Evolutionary conservation across 2,113 vertebrate species (phyloP).

Genomic region (Malurus elegans): DNA sequence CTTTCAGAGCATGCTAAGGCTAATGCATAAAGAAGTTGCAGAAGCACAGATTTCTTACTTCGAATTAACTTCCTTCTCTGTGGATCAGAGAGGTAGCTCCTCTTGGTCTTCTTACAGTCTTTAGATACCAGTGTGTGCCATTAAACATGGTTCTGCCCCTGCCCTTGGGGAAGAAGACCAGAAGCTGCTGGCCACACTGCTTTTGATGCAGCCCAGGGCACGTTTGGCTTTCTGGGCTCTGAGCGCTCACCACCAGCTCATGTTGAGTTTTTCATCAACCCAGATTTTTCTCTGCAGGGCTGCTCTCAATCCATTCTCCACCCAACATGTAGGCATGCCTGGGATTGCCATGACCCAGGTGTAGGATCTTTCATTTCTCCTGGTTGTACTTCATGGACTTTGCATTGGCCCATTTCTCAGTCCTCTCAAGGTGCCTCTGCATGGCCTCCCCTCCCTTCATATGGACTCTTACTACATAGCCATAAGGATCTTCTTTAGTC

Average conservation of each 20-base stretch:
- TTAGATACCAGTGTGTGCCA: background rate
- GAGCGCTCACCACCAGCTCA: accelerated
- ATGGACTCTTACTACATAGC: background rate
- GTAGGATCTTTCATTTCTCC: background rate
- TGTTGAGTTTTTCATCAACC: background rate
- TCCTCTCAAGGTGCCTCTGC: background rate
- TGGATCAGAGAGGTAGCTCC: background rate
- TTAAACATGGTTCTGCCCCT: background rate
- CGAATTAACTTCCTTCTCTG: background rate
- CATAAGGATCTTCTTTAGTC: background rate
- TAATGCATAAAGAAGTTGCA: background rate
- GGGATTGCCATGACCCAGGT: background rate
- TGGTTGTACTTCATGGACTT: background rate
- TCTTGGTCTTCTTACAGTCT: background rate
- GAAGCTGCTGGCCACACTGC: background rate
- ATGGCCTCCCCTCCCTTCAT: background rate
- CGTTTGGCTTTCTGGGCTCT: background rate
- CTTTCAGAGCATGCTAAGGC: background rate
- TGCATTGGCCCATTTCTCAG: background rate
- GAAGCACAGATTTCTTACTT: background rate
- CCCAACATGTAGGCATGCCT: background rate
- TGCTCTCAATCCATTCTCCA: background rate
- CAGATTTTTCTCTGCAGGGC: background rate
- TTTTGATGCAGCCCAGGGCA: background rate
- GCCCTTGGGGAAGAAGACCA: background rate